phyloP scores from a whole-genome alignment of 1,140 invertebrate genomes.

The Drosophila jambulina region DNA sequence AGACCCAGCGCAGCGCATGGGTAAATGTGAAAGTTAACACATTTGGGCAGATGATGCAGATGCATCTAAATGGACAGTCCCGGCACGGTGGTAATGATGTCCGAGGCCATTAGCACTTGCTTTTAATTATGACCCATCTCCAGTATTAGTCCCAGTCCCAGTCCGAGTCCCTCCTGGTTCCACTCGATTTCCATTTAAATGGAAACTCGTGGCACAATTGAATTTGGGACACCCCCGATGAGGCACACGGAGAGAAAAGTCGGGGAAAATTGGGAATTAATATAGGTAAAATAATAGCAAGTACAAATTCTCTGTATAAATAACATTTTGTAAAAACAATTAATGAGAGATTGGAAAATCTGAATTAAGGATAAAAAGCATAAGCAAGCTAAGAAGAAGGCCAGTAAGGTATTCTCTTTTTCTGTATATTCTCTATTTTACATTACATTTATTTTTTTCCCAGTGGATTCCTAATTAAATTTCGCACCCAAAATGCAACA shows the following conservation, averaged over 20 bases:
- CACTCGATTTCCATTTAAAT: constrained; percentile 63
- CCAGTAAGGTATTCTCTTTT: neutral
- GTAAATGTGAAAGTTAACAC: constrained; percentile 79
- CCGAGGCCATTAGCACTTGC: constrained; percentile 63
- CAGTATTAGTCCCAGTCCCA: neutral
- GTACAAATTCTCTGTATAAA: no score
- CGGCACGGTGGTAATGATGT: constrained; percentile 33
- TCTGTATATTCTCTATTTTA: neutral
- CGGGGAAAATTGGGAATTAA: neutral
- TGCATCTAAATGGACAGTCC: constrained; percentile 38
- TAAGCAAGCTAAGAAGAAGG: neutral
- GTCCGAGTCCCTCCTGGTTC: constrained; percentile 1
- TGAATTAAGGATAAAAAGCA: no score
- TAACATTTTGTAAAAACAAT: neutral
- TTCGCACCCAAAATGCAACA: constrained; percentile 49
- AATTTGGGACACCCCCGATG: constrained; percentile 57
- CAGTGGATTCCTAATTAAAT: constrained; percentile 54
- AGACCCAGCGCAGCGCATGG: constrained; percentile 7
- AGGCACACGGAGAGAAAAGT: constrained; percentile 1
- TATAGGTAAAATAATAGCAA: neutral
- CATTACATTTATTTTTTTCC: neutral
- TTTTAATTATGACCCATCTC: constrained; percentile 45
- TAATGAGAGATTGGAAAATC: neutral
- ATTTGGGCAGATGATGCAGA: constrained; percentile 34
- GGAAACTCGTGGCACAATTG: constrained; percentile 62